phyloP scores from a whole-genome alignment of 2,113 vertebrate genomes.

The Smithornis capensis region DNA sequence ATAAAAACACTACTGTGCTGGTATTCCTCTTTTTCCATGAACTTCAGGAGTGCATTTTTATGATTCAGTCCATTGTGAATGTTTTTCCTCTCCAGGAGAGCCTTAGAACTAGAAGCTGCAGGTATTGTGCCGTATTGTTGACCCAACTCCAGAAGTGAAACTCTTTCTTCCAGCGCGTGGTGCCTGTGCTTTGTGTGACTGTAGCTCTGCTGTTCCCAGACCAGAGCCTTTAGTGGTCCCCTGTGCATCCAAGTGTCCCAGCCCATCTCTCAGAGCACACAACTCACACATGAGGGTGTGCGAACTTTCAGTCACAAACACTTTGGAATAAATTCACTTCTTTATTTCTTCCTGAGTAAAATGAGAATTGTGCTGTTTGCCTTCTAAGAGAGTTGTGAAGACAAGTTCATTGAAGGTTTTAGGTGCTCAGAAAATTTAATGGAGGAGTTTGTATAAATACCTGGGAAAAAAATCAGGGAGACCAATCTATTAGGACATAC shows the following conservation, averaged over 20 bases:
- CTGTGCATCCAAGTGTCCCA: not conserved
- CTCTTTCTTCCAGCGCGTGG: fast-evolving
- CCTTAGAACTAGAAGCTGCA: not conserved
- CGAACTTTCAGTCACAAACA: not conserved
- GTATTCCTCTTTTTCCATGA: not conserved
- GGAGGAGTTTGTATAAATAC: not conserved
- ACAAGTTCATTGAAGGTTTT: not conserved
- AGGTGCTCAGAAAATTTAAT: not conserved
- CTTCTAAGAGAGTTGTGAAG: not conserved
- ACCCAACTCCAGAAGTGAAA: not conserved
- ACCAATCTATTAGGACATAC: slow-evolving; percentile 1
- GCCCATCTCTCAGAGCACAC: not conserved
- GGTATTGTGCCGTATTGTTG: not conserved
- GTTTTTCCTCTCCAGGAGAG: not conserved
- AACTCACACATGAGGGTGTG: fast-evolving
- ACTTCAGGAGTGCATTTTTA: not conserved
- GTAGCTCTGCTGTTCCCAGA: not conserved
- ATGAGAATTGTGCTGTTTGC: not conserved
- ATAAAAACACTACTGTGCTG: not conserved
- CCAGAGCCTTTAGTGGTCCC: not conserved
- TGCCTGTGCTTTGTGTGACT: not conserved
- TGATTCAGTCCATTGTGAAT: not conserved
- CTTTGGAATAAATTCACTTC: not conserved
- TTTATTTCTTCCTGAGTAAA: not conserved
- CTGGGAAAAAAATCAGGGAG: not conserved